phyloP scores from a whole-genome alignment of 1,140 invertebrate genomes.

The Diorhabda elongata region DNA sequence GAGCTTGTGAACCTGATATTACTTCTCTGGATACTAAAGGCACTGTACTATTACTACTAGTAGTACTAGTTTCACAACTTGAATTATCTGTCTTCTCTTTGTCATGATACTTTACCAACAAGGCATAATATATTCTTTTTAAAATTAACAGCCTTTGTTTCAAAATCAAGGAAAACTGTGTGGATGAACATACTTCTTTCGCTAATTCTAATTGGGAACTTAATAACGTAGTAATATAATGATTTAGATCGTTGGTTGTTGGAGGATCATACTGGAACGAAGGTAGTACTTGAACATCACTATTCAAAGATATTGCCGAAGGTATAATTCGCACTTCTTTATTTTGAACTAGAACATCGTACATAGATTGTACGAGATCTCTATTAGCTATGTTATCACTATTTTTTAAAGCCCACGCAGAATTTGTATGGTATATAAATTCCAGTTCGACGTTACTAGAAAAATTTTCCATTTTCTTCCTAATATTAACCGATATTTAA shows the following conservation, averaged over 20 bases:
- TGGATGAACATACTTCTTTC: conserved; percentile 53
- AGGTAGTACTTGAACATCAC: conserved; percentile 47
- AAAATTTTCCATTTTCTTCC: conserved; percentile 32
- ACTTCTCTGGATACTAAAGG: conserved; percentile 14
- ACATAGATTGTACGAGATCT: conserved; percentile 53
- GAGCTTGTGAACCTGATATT: conserved; percentile 51
- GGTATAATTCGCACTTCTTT: conserved; percentile 49
- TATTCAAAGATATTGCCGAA: conserved; percentile 34
- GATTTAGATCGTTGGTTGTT: conserved; percentile 53
- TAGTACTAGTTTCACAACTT: conserved; percentile 28
- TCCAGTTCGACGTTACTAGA: conserved; percentile 45
- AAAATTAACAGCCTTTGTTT: conserved; percentile 57
- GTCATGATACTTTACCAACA: conserved; percentile 56
- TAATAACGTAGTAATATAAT: conserved; percentile 53
- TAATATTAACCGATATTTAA: too few relatives aligned
- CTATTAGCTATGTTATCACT: conserved; percentile 54
- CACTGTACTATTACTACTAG: conserved; percentile 16
- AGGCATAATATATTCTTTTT: conserved; percentile 59
- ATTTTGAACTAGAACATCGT: conserved; percentile 54
- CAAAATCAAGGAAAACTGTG: conserved; percentile 54
- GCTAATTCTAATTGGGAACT: conserved; percentile 55
- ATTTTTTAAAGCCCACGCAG: conserved; percentile 56
- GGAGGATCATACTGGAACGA: conserved; percentile 50
- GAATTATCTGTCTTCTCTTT: conserved; percentile 42
- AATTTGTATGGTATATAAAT: conserved; percentile 57